Conservation (phyloP, 2,797 vertebrate species). For the Zalophus californianus region DNA sequence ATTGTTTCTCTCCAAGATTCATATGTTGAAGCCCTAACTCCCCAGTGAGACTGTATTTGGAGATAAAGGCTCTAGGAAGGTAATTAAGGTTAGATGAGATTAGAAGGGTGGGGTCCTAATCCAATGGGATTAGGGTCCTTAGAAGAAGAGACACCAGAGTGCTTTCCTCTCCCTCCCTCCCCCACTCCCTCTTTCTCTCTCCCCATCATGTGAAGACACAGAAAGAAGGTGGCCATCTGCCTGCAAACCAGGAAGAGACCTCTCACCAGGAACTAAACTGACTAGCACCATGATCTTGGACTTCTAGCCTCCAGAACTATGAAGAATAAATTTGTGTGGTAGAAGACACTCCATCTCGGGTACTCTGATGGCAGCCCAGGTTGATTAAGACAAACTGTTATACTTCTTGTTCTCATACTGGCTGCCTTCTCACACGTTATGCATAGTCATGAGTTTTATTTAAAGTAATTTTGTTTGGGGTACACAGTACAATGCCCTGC, state of each 20-base stretch:
- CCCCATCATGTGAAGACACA: background rate
- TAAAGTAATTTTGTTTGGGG: background rate
- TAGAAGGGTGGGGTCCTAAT: background rate
- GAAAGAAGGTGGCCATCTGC: background rate
- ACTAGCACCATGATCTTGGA: background rate
- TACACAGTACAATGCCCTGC: background rate
- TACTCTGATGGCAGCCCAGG: background rate
- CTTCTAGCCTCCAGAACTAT: background rate
- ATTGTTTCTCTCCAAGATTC: background rate
- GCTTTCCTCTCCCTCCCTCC: background rate
- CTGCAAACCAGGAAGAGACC: background rate
- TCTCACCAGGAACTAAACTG: background rate
- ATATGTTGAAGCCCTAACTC: background rate
- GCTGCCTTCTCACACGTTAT: background rate
- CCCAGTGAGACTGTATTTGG: background rate
- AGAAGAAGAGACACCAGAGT: background rate
- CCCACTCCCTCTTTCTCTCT: background rate
- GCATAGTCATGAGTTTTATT: background rate
- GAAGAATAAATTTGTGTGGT: background rate
- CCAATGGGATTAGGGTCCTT: background rate
- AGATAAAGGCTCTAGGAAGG: background rate
- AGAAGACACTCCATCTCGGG: background rate
- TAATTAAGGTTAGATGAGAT: background rate
- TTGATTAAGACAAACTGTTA: background rate
- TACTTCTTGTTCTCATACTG: background rate